These are phyloP conservation scores for Bubo scandiacus DNA, from an alignment of 2,113 vertebrate species.

Conservation along the genomic window DNA sequence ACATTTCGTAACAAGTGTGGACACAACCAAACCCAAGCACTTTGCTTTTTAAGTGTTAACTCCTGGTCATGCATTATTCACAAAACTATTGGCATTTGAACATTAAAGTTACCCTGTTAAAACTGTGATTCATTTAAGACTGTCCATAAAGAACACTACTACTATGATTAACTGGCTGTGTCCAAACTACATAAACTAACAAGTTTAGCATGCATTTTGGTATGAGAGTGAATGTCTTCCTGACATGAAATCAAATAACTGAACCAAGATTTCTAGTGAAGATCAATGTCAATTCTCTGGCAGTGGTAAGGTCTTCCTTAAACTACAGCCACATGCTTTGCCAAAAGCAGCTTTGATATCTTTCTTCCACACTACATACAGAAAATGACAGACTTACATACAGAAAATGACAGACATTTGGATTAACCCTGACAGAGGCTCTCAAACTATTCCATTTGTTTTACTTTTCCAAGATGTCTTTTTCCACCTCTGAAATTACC, in stretches of 20 bases:
- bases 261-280: background rate
- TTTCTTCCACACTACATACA: background rate
- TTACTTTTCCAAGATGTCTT: background rate
- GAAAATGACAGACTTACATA: background rate
- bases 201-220: background rate
- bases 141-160: background rate
- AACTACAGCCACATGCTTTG: background rate
- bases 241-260: background rate
- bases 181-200: background rate
- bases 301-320: background rate
- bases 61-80: background rate
- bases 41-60: background rate
- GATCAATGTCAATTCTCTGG: background rate
- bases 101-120: background rate
- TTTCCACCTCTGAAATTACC: background rate
- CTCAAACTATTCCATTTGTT: background rate
- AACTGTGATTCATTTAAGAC: background rate
- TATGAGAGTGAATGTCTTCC: background rate
- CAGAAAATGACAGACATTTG: background rate
- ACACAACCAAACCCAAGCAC: background rate
- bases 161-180: background rate
- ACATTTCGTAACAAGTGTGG: background rate
- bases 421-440: background rate
- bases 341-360: background rate
- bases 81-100: background rate